Evolutionary conservation across 2,888 invertebrate species (phyloP).

Genomic region (Noctua janthina): DNA sequence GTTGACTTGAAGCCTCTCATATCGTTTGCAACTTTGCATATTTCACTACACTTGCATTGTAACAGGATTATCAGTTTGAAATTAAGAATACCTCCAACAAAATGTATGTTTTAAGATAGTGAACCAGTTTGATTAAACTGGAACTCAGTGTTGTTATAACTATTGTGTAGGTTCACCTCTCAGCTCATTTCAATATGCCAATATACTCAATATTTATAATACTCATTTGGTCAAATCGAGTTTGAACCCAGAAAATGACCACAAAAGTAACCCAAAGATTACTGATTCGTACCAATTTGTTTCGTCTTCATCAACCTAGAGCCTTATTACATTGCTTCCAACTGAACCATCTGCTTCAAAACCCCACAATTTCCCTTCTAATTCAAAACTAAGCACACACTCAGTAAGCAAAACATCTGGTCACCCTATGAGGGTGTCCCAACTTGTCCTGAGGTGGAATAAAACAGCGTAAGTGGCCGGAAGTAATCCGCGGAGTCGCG

Average conservation of each 20-base stretch:
- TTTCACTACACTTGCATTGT: not conserved
- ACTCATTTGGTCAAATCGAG: not conserved
- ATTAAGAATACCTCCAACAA: too few species aligned
- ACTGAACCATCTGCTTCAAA: constrained; percentile 14
- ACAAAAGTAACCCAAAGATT: not conserved
- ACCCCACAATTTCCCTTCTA: constrained; percentile 24
- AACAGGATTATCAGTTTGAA: not conserved
- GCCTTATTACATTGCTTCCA: not conserved
- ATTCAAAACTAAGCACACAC: constrained; percentile 35
- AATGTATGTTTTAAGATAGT: not conserved
- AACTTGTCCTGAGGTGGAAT: constrained; percentile 44
- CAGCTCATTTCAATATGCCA: not conserved
- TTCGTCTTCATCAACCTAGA: not conserved
- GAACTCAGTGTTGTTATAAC: not conserved
- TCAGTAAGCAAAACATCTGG: constrained; percentile 49
- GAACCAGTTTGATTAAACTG: not conserved
- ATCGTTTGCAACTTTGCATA: not conserved
- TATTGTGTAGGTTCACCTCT: not conserved
- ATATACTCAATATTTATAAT: not conserved
- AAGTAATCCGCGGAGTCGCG: constrained; percentile 61
- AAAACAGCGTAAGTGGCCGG: constrained; percentile 50
- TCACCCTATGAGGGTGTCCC: constrained; percentile 25
- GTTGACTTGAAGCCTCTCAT: not conserved
- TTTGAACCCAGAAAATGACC: not conserved
- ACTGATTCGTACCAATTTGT: constrained; percentile 2